These are phyloP conservation scores for Belonocnema kinseyi DNA, from an alignment of 1,140 invertebrate species.

Conservation along the genomic window DNA sequence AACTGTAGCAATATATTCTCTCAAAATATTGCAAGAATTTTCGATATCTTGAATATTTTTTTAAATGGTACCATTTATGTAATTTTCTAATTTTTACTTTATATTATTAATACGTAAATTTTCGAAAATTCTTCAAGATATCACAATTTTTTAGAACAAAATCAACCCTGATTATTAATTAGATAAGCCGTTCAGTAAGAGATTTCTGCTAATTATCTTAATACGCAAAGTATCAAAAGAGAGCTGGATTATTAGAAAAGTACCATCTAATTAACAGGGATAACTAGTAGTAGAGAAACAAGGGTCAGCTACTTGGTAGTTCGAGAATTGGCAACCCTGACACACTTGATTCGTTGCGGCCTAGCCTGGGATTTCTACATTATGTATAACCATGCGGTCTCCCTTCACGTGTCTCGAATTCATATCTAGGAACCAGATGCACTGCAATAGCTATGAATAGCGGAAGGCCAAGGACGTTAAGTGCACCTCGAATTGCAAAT, in stretches of 20 bases:
- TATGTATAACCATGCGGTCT: slow-evolving; percentile 61
- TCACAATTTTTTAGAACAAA: no score
- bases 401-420: slow-evolving; percentile 1
- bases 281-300: slow-evolving; percentile 49
- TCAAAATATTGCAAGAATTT: no score
- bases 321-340: slow-evolving; percentile 67
- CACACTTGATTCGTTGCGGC: slow-evolving; percentile 65
- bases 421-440: slow-evolving; percentile 24
- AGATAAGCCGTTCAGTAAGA: background rate
- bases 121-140: no score
- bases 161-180: background rate
- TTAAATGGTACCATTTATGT: no score
- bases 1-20: no score
- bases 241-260: slow-evolving; percentile 34
- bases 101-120: no score
- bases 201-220: slow-evolving; percentile 46
- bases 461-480: background rate
- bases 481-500: slow-evolving; percentile 6
- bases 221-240: slow-evolving; percentile 38
- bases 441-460: slow-evolving; percentile 5
- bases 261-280: slow-evolving; percentile 54
- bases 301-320: slow-evolving; percentile 40
- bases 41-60: no score
- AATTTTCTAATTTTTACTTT: no score
- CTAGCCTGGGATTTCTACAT: slow-evolving; percentile 59